These are phyloP conservation scores for Halcyon smyrnensis DNA, from an alignment of 2,797 vertebrate species.

Conservation along the genomic window DNA sequence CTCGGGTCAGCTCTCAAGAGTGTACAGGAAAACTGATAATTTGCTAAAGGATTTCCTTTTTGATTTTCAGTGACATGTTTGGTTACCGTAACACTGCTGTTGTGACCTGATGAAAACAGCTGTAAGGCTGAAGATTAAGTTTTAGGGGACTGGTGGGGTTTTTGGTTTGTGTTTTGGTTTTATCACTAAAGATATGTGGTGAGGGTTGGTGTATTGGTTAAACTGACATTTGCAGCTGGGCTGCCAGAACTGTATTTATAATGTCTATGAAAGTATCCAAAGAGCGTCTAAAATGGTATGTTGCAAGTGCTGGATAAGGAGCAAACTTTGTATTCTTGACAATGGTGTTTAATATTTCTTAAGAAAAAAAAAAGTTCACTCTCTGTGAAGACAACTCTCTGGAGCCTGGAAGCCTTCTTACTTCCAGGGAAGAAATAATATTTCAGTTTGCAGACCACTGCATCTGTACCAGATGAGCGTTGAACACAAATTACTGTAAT, in stretches of 20 bases:
- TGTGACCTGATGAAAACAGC: not conserved
- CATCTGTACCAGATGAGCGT: not conserved
- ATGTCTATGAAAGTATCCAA: not conserved
- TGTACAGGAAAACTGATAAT: conserved; percentile 33
- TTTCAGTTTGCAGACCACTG: not conserved
- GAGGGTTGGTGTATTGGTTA: not conserved
- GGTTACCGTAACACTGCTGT: not conserved
- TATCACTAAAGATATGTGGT: not conserved
- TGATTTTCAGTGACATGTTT: not conserved
- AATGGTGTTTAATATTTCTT: not conserved
- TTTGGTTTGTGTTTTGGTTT: not conserved
- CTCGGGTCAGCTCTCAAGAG: not conserved
- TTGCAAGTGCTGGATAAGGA: not conserved
- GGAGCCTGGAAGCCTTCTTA: not conserved
- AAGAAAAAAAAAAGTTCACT: not conserved
- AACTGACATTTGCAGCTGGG: not conserved
- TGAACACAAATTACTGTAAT: not conserved
- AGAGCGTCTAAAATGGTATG: not conserved
- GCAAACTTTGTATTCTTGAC: not conserved
- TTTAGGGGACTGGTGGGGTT: not conserved
- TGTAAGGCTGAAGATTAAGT: not conserved
- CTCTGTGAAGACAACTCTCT: not conserved
- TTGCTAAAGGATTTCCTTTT: conserved; percentile 54
- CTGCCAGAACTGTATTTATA: not conserved
- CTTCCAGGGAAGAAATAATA: not conserved